These are phyloP conservation scores for Drosophila subquinaria DNA, from an alignment of 2,888 invertebrate species.

Conservation along the genomic window DNA sequence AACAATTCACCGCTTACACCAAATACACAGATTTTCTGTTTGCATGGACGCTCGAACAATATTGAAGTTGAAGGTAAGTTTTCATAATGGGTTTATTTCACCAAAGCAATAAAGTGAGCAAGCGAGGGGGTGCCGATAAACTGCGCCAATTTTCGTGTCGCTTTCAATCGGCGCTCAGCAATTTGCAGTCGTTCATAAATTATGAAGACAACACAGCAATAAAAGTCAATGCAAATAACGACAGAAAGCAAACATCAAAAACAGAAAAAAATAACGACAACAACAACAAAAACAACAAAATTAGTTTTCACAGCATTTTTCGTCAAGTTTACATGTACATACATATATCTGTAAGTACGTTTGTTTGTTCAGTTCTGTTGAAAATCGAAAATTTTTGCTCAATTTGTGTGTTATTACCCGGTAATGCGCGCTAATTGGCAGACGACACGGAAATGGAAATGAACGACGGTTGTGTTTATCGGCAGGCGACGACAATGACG, in stretches of 20 bases:
- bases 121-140: slow-evolving; percentile 38
- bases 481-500: slow-evolving; percentile 45
- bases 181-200: slow-evolving; percentile 78
- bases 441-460: slow-evolving; percentile 77
- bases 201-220: slow-evolving; percentile 73
- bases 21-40: slow-evolving; percentile 73
- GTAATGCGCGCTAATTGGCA: slow-evolving; percentile 73
- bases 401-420: slow-evolving; percentile 65
- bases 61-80: slow-evolving; percentile 70
- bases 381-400: slow-evolving; percentile 60
- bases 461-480: slow-evolving; percentile 57
- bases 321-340: slow-evolving; percentile 30
- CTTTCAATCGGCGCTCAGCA: slow-evolving; percentile 72
- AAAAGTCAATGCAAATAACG: slow-evolving; percentile 51
- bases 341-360: slow-evolving; percentile 6
- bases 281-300: slow-evolving; percentile 47
- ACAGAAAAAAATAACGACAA: slow-evolving; percentile 38
- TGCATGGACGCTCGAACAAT: slow-evolving; percentile 78
- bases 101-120: slow-evolving; percentile 4
- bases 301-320: slow-evolving; percentile 67
- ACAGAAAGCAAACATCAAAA: slow-evolving; percentile 38
- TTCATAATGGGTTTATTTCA: slow-evolving; percentile 25
- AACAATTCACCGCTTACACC: slow-evolving; percentile 60
- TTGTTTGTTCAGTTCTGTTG: slow-evolving; percentile 60
- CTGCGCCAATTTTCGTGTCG: slow-evolving; percentile 71